Evolutionary conservation across 1,140 invertebrate genomes (phyloP).

Genomic region (Scaptomyza graminum): DNA sequence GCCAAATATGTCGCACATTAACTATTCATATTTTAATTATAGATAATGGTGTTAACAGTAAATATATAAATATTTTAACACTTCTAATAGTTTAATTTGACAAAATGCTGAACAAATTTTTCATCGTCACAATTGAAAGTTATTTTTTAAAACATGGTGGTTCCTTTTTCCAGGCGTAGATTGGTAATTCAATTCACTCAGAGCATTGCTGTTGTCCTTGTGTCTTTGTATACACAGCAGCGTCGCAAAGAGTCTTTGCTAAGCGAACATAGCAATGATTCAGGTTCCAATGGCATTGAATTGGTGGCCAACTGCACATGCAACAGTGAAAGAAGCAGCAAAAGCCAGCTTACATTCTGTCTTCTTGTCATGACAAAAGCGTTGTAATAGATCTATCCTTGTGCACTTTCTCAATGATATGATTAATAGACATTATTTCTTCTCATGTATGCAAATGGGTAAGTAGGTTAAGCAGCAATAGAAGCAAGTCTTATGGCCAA

Average conservation of each 20-base stretch:
- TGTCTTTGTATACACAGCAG: conserved; percentile 1
- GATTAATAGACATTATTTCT: not conserved
- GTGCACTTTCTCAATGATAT: conserved; percentile 7
- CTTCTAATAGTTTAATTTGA: not conserved
- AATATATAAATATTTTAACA: not conserved
- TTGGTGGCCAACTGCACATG: not conserved
- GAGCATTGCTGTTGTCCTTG: not conserved
- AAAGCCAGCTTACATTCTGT: conserved; percentile 9
- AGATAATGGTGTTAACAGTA: not conserved
- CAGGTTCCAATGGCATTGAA: not conserved
- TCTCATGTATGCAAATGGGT: not conserved
- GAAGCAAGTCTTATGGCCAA: not conserved
- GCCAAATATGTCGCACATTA: not conserved
- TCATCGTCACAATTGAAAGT: conserved; percentile 7
- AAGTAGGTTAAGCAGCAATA: not conserved
- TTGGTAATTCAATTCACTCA: conserved; percentile 7
- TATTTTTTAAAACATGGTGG: not conserved
- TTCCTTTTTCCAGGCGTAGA: conserved; percentile 1
- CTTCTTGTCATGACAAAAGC: conserved; percentile 2
- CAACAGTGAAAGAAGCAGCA: not conserved
- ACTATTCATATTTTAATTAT: not conserved
- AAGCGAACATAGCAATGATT: conserved; percentile 5
- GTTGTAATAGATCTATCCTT: not conserved
- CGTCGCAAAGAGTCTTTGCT: not conserved
- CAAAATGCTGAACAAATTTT: conserved; percentile 13